Evolutionary conservation across 2,797 vertebrate species (phyloP).

Genomic region (Cygnus olor): DNA sequence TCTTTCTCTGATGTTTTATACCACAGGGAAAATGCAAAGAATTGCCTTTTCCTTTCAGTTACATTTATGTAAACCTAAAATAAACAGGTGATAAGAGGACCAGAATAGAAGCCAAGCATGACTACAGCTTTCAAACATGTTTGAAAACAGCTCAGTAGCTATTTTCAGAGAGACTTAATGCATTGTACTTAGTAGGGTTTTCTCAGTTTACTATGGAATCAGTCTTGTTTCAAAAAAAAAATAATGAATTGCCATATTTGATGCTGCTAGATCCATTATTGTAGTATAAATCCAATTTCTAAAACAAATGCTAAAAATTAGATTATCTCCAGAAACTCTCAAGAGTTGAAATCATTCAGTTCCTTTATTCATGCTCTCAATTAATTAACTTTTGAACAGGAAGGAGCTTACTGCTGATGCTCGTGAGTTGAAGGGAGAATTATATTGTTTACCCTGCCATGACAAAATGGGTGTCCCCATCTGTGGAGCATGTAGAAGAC

Average conservation of each 20-base stretch:
- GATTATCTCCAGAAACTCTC: not conserved
- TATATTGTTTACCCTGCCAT: conserved; percentile 96
- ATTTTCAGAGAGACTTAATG: not conserved
- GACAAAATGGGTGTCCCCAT: conserved; percentile 99
- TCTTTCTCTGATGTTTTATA: not conserved
- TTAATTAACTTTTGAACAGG: conserved; percentile 74
- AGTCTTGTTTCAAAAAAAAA: not conserved
- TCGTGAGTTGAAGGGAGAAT: conserved; percentile 93
- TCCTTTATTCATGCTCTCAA: not conserved
- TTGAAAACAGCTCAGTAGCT: not conserved
- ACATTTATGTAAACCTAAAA: conserved; percentile 16
- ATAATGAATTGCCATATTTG: not conserved
- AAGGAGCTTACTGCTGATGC: conserved; percentile 97
- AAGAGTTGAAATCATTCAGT: not conserved
- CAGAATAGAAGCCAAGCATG: not conserved
- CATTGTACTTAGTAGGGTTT: not conserved
- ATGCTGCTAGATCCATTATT: not conserved
- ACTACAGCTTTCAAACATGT: not conserved
- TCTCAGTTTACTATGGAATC: not conserved
- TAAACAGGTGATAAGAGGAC: not conserved
- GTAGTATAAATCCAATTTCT: not conserved
- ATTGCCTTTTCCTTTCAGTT: conserved; percentile 3
- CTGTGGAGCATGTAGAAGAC: conserved; percentile 95
- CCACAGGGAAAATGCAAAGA: not conserved
- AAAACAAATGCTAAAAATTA: not conserved